Evolutionary conservation across 1,140 invertebrate species (phyloP).

Genomic region (Drosophila lacteicornis): DNA sequence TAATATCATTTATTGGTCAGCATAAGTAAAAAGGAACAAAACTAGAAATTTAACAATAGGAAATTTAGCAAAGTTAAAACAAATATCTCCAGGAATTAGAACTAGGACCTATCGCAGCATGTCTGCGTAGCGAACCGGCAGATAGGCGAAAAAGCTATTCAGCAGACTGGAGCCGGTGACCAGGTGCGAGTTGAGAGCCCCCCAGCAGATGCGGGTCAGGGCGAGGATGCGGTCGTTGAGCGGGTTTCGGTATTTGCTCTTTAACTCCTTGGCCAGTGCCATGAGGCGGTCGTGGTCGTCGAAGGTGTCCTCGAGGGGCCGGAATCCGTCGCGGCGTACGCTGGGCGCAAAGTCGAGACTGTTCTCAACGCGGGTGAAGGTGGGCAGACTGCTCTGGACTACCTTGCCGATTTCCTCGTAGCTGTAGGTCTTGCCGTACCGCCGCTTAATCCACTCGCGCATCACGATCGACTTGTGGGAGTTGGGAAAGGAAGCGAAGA

Average conservation of each 20-base stretch:
- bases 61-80: neutral
- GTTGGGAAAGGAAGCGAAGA: constrained; percentile 41
- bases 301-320: neutral
- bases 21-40: neutral
- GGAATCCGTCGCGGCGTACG: neutral
- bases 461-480: constrained; percentile 25
- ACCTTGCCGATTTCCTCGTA: neutral
- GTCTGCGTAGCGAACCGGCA: constrained; percentile 34
- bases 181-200: constrained; percentile 16
- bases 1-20: too few species aligned
- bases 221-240: constrained; percentile 25
- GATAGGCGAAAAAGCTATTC: constrained; percentile 37
- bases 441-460: constrained; percentile 42
- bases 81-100: neutral
- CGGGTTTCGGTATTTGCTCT: neutral
- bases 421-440: constrained; percentile 38
- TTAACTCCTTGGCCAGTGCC: neutral
- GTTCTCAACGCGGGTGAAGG: neutral
- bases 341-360: neutral
- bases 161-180: neutral
- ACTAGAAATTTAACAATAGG: constrained; percentile 11
- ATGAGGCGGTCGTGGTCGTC: neutral
- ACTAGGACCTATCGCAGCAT: constrained; percentile 4
- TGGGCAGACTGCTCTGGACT: neutral
- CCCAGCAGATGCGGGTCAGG: constrained; percentile 15